phyloP scores from a whole-genome alignment of 2,888 invertebrate species.

The Hemicrepidius hirtus region DNA sequence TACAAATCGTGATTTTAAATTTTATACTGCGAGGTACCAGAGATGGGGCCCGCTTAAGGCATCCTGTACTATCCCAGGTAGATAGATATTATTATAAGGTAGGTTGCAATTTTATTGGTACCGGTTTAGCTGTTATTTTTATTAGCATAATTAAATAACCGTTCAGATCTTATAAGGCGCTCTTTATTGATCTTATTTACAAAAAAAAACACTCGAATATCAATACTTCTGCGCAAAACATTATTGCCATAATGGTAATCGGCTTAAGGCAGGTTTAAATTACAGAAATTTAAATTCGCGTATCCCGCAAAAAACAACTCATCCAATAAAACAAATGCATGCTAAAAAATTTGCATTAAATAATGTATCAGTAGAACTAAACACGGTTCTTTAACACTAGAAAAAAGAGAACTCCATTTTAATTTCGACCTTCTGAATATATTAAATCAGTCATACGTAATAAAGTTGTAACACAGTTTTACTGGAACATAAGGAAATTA shows the following conservation, averaged over 20 bases:
- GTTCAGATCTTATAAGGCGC: slow-evolving; percentile 23
- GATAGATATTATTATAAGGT: slow-evolving; percentile 43
- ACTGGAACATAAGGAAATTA: too few species aligned
- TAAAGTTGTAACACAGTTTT: neutral
- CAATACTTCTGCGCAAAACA: neutral
- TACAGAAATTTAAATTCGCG: slow-evolving; percentile 1
- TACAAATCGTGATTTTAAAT: slow-evolving; percentile 46
- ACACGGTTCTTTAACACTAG: neutral
- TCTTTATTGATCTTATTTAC: slow-evolving; percentile 18
- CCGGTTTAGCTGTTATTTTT: slow-evolving; percentile 50
- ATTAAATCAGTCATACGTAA: neutral
- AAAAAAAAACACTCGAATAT: slow-evolving; percentile 3
- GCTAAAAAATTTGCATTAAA: slow-evolving; percentile 25
- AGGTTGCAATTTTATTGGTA: slow-evolving; percentile 49
- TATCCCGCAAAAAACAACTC: slow-evolving; percentile 7
- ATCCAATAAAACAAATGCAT: slow-evolving; percentile 4
- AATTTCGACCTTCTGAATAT: slow-evolving; percentile 3
- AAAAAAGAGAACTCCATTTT: neutral
- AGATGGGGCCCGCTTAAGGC: slow-evolving; percentile 52
- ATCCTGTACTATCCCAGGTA: slow-evolving; percentile 34
- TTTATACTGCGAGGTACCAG: slow-evolving; percentile 29
- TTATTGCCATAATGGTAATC: neutral
- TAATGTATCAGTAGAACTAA: slow-evolving; percentile 15
- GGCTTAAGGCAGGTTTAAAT: neutral
- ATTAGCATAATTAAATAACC: slow-evolving; percentile 50